phyloP scores from a whole-genome alignment of 2,888 invertebrate species.

The Eulithis testata region DNA sequence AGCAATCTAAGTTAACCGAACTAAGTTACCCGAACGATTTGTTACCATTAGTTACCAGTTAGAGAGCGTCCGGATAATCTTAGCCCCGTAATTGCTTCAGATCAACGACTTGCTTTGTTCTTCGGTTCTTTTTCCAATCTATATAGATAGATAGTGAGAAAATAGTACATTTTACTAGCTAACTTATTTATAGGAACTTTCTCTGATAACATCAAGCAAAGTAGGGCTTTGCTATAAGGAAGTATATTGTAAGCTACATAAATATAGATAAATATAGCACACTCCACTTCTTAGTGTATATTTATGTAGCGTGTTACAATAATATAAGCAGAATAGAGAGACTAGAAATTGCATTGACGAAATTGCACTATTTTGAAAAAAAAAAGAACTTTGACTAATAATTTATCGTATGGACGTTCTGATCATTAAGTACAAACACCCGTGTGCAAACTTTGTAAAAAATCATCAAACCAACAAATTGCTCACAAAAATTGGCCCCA shows the following conservation, averaged over 20 bases:
- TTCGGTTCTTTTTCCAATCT: conserved; percentile 5
- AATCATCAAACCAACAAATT: conserved; percentile 8
- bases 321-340: no score
- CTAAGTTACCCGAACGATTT: conserved; percentile 33
- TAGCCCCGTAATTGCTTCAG: conserved; percentile 27
- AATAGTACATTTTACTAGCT: not conserved
- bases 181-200: not conserved
- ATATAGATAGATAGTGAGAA: not conserved
- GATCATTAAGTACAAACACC: no score
- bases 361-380: no score
- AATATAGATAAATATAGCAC: no score
- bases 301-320: no score
- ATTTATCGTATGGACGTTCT: no score
- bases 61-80: conserved; percentile 34
- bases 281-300: no score
- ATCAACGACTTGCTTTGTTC: conserved; percentile 20
- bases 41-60: conserved; percentile 37
- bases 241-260: no score
- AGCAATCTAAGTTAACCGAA: conserved; percentile 16
- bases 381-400: no score
- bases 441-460: no score
- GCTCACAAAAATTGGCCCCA: conserved; percentile 12
- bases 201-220: not conserved
- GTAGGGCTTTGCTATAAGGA: not conserved
- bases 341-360: no score